Conservation (phyloP, 1,140 invertebrate genomes). For the Papilio machaon region DNA sequence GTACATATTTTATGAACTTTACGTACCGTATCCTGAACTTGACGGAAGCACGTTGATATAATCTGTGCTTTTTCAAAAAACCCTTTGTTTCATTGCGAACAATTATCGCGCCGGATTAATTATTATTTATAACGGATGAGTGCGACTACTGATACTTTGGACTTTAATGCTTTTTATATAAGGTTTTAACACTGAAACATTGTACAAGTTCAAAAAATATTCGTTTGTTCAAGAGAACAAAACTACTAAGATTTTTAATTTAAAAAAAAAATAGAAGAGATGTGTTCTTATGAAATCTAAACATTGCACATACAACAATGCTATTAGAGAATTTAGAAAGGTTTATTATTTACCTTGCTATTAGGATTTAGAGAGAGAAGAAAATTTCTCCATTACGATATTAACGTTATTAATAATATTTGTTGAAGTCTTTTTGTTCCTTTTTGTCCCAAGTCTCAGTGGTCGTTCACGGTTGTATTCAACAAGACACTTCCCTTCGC, state of each 20-base stretch:
- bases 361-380: no score
- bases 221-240: no score
- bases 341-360: no score
- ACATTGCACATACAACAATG: no score
- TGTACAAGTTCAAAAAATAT: neutral
- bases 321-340: no score
- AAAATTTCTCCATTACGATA: no score
- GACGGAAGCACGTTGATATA: conserved; percentile 32
- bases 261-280: neutral
- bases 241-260: neutral
- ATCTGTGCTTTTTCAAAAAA: conserved; percentile 41
- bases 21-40: conserved; percentile 27
- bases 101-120: conserved; percentile 54
- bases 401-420: neutral
- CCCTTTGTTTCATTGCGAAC: conserved; percentile 50
- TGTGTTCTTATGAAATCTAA: no score
- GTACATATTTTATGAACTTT: conserved; percentile 17
- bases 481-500: conserved; percentile 67
- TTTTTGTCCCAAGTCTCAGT: conserved; percentile 42
- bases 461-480: conserved; percentile 38
- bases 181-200: neutral
- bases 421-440: conserved; percentile 14
- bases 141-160: conserved; percentile 40
- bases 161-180: conserved; percentile 22
- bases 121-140: conserved; percentile 49